These are phyloP conservation scores for Coluber constrictor DNA, from an alignment of 2,797 vertebrate species.

Conservation along the genomic window DNA sequence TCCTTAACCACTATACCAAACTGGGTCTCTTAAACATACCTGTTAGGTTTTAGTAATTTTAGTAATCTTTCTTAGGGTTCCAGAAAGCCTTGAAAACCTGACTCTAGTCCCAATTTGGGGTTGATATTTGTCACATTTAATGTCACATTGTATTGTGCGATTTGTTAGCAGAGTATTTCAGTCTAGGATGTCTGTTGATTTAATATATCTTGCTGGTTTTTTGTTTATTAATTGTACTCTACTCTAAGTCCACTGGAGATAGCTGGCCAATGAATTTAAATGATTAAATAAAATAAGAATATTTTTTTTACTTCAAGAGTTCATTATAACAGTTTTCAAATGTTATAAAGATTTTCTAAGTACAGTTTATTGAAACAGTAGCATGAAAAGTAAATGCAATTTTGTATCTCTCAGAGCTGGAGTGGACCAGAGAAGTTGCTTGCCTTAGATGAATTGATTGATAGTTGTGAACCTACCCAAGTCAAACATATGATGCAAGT, in stretches of 20 bases:
- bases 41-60: neutral
- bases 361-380: conserved; percentile 29
- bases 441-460: conserved; percentile 98
- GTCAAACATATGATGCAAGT: conserved; percentile 99
- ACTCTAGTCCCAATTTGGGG: neutral
- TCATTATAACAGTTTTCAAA: neutral
- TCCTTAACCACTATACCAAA: neutral
- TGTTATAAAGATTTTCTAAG: neutral
- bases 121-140: neutral
- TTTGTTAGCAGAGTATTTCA: neutral
- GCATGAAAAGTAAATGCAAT: conserved; percentile 30
- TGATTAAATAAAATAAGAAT: neutral
- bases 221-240: neutral
- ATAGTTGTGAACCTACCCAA: conserved; percentile 98
- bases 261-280: neutral
- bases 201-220: neutral
- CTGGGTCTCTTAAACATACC: neutral
- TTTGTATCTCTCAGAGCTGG: conserved; percentile 87
- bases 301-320: neutral
- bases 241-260: neutral
- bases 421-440: conserved; percentile 97
- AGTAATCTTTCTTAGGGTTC: neutral
- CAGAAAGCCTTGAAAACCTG: neutral
- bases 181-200: neutral
- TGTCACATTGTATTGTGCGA: neutral